Evolutionary conservation across 2,113 vertebrate genomes (phyloP), one percentile per base, ranked within the genome.

Genomic region (Platysteira castanea): DNA sequence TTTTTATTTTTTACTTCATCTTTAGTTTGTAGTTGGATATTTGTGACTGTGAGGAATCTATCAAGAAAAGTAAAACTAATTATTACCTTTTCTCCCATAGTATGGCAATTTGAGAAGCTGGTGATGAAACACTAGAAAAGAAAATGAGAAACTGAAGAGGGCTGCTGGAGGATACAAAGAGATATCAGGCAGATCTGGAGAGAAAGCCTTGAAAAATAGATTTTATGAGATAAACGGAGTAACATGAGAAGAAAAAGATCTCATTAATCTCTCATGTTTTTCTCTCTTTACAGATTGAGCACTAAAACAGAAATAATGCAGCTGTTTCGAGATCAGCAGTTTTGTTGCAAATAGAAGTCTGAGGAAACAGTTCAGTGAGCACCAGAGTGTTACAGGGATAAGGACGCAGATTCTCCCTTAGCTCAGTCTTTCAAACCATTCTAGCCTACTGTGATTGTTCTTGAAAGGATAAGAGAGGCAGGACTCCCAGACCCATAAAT

Each of bases 211-310:
- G 63, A 89, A 74, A 92, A 96, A 96, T 70, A 96, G 91, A 93
- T 94, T 96, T 93, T 95, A 70, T 76, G 93, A 97, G 94, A 96
- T 96, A 97, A 96, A 95, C 6, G 2, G 83, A 81, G n/a, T 41
- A 95, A 93, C 70, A 86, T 52, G 44, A 92, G 85, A 92, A 89
- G 78, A 69, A 94, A 94, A 97, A 86, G 70, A 74, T 96, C 87
- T 95, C 92, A 96, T 97, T 97, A 96, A 96, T 97, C 91, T 96
- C 87, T 86, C 54, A 21, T 87, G 78, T 91, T 97, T 97, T 97
- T 89, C 83, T 90, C 82, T 89, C 44, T 78, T 89, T 93, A 86
- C 71, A 95, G 94, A 86, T 67, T 84, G 88, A 96, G 30, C 74
- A 89, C 57, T 95, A 95, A 96, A 96, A 33, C 83, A 96, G n/a